phyloP scores from a whole-genome alignment of 2,888 invertebrate genomes.

The Gnatocerus cornutus region DNA sequence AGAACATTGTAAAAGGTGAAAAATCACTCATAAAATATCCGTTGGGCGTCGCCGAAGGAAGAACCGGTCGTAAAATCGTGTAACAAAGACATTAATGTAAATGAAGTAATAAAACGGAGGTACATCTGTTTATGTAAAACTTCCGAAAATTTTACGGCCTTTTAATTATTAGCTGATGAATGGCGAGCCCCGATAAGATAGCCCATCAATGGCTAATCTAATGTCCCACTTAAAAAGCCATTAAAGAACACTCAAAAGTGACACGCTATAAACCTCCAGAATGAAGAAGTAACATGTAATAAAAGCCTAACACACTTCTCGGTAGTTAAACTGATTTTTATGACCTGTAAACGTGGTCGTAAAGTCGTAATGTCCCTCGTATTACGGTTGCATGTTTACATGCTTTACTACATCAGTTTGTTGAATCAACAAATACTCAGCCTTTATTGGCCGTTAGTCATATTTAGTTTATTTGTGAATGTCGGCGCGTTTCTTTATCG shows the following conservation, averaged over 20 bases:
- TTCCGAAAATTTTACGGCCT: conserved; percentile 43
- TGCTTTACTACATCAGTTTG: conserved; percentile 65
- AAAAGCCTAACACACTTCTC: conserved; percentile 70
- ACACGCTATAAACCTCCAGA: conserved; percentile 66
- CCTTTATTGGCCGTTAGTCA: conserved; percentile 67
- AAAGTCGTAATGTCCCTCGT: conserved; percentile 72
- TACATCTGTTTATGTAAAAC: conserved; percentile 46
- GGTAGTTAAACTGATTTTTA: conserved; percentile 73
- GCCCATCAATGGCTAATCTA: conserved; percentile 45
- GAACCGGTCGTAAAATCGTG: conserved; percentile 43
- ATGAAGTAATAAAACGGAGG: conserved; percentile 45
- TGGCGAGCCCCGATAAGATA: conserved; percentile 46
- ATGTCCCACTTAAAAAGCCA: conserved; percentile 67
- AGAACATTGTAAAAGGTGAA: conserved; percentile 38
- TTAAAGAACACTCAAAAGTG: conserved; percentile 66
- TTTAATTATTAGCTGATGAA: conserved; percentile 49
- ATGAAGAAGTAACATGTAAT: conserved; percentile 70
- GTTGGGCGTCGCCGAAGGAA: conserved; percentile 26
- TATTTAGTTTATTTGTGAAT: conserved; percentile 61
- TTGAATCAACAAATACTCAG: conserved; percentile 67
- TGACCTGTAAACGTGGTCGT: conserved; percentile 72
- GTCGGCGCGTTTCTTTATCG: conserved; percentile 16
- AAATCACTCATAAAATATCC: conserved; percentile 28
- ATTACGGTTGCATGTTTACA: conserved; percentile 71
- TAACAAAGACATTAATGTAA: conserved; percentile 49